Evolutionary conservation across 2,113 vertebrate genomes (phyloP), one percentile per base, ranked within the genome.

Genomic region (Anser cygnoides): DNA sequence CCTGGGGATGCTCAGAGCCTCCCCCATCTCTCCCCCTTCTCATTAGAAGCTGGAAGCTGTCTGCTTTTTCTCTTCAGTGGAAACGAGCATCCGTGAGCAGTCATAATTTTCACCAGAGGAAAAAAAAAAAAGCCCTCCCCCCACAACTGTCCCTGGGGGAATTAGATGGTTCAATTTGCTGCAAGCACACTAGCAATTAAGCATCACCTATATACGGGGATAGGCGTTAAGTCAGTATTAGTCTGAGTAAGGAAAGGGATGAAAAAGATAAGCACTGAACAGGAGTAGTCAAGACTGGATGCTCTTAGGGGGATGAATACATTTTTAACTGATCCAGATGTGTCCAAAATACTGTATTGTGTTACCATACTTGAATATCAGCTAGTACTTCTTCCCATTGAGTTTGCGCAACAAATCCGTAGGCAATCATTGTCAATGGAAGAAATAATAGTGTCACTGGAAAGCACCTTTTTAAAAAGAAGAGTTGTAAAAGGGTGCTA

Each of bases 291-390:
- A 91, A 82, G 23, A 18, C 58, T 76, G 58, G 23, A 31, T 29
- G 10, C 35, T 61, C 1, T 50, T 46, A 23, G 39, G 22, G n/a
- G 8, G 46, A 8, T 41, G 39, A 84, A 35, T 44, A 43, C 54
- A 41, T 63, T 67, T 58, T 80, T 52, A 55, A n/a, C 17, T 31
- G 14, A 11, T 37, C 29, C 2, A 3, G 9, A 23, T 68, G 23
- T 63, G 6, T 44, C 20, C 70, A 78, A 57, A 92, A 35, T 46
- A 31, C 17, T 72, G 18, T 18, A 10, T 16, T 61, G 22, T 39
- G 8, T 44, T 76, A 33, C 0, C 0, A 1, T 37, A 31, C 17
- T 84, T 73, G n/a, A 70, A 25, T 31, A 35, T 20, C 25, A n/a
- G 5, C 46, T 59, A 31, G 14, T n/a, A 72, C 23, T 57, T 63